These are phyloP conservation scores for Ctenomys sociabilis DNA, from an alignment of 2,113 vertebrate genomes.

Conservation along the genomic window DNA sequence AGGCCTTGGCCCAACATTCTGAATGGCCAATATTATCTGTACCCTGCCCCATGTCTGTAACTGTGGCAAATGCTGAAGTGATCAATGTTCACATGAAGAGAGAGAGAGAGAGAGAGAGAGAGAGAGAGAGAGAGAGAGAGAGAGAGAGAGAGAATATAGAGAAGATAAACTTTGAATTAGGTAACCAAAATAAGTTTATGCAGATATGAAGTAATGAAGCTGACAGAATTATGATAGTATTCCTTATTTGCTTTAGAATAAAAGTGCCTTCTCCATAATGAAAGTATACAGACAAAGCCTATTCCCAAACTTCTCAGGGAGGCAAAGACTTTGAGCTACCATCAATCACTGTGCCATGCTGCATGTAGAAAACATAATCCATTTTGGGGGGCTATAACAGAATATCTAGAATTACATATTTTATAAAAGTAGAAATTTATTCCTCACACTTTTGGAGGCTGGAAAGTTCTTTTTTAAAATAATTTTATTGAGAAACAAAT, in stretches of 20 bases:
- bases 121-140: neutral
- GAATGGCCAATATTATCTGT: neutral
- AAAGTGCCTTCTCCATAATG: neutral
- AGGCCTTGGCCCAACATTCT: neutral
- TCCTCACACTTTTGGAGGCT: neutral
- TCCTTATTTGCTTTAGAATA: conserved; percentile 23
- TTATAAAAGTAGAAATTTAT: neutral
- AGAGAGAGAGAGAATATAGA: no score
- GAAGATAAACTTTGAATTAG: neutral
- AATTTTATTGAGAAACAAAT: no score
- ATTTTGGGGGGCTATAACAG: neutral
- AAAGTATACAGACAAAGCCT: neutral
- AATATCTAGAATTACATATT: neutral
- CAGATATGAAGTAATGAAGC: neutral
- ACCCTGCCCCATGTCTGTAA: neutral
- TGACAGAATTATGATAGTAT: neutral
- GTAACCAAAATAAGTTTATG: neutral
- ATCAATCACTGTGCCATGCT: neutral
- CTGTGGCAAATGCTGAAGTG: neutral
- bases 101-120: neutral
- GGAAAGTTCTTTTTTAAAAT: no score
- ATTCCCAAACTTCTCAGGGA: neutral
- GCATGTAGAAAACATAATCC: neutral
- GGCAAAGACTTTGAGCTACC: neutral
- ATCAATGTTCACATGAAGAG: neutral